phyloP scores from a whole-genome alignment of 2,797 vertebrate genomes.

The Naso thynnoides region DNA sequence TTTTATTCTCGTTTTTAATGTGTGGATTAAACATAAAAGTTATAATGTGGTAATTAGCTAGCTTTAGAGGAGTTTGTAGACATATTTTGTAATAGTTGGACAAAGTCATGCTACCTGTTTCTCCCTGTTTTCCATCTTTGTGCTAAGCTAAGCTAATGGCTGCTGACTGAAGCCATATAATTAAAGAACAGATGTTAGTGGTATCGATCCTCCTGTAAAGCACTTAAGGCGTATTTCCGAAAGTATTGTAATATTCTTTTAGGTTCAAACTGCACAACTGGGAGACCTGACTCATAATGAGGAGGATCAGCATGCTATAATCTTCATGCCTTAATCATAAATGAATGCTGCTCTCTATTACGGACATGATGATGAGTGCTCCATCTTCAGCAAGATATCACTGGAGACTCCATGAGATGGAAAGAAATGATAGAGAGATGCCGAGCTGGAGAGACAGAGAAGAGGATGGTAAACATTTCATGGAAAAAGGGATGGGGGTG shows the following conservation, averaged over 20 bases:
- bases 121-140: not conserved
- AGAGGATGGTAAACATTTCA: slow-evolving; percentile 61
- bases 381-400: slow-evolving; percentile 49
- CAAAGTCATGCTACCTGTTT: slow-evolving; percentile 12
- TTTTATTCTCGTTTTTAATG: not conserved
- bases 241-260: slow-evolving; percentile 15
- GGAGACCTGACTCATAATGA: slow-evolving; percentile 29
- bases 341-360: slow-evolving; percentile 26
- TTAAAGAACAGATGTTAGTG: slow-evolving; percentile 12
- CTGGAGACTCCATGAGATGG: slow-evolving; percentile 57
- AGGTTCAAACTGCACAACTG: slow-evolving; percentile 17
- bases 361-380: slow-evolving; percentile 39
- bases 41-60: not conserved
- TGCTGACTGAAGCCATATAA: not conserved
- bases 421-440: slow-evolving; percentile 41
- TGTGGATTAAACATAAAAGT: not conserved
- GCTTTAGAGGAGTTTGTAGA: slow-evolving; percentile 3
- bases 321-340: slow-evolving; percentile 52
- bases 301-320: slow-evolving; percentile 35
- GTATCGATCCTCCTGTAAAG: slow-evolving; percentile 20
- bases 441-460: slow-evolving; percentile 29
- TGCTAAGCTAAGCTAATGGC: not conserved
- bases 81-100: not conserved
- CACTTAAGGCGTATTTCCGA: slow-evolving; percentile 3
- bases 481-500: slow-evolving; percentile 62